These are phyloP conservation scores for Limnephilus marmoratus DNA, from an alignment of 2,888 invertebrate species.

Conservation along the genomic window DNA sequence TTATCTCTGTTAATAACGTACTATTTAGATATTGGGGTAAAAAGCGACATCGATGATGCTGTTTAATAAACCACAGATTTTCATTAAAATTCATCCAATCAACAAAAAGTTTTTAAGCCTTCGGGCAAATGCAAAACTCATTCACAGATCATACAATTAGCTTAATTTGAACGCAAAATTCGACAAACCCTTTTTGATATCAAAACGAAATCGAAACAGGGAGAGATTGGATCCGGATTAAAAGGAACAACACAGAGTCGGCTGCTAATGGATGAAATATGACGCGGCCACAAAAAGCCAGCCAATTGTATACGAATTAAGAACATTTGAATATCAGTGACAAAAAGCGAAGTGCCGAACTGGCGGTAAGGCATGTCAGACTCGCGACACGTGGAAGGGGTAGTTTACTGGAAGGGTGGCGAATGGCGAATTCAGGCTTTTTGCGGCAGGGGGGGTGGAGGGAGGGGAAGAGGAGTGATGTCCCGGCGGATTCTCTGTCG, in stretches of 20 bases:
- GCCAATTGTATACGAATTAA: slow-evolving; percentile 58
- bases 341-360: slow-evolving; percentile 57
- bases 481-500: not conserved
- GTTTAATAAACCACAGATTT: not conserved
- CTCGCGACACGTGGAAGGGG: slow-evolving; percentile 24
- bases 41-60: too few relatives aligned
- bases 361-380: slow-evolving; percentile 29
- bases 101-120: not conserved
- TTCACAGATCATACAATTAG: slow-evolving; percentile 17
- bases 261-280: slow-evolving; percentile 63
- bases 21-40: too few relatives aligned
- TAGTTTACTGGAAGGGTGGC: slow-evolving; percentile 24
- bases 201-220: slow-evolving; percentile 20
- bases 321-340: slow-evolving; percentile 62
- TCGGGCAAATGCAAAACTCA: not conserved
- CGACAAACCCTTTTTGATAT: slow-evolving; percentile 20
- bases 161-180: slow-evolving; percentile 9
- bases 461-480: not conserved
- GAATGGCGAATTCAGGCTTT: slow-evolving; percentile 21
- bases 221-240: slow-evolving; percentile 34
- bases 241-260: slow-evolving; percentile 31
- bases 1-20: too few relatives aligned
- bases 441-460: not conserved
- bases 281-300: slow-evolving; percentile 60
- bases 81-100: not conserved